These are phyloP conservation scores for Lateolabrax maculatus DNA, from an alignment of 2,797 vertebrate species.

Conservation along the genomic window DNA sequence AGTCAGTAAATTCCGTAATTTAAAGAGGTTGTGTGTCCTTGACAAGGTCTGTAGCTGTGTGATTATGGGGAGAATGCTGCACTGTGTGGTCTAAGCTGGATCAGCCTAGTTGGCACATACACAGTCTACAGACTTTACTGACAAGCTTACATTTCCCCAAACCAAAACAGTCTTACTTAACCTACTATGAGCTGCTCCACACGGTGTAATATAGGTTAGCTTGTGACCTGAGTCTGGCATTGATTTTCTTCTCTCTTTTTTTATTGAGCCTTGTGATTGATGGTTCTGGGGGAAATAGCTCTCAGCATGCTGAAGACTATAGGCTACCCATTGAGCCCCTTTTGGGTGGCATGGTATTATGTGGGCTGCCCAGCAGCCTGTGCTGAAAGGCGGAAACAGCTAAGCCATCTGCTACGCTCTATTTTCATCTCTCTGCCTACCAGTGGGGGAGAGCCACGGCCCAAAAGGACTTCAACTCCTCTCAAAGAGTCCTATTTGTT, in stretches of 20 bases:
- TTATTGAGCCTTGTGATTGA: conserved; percentile 61
- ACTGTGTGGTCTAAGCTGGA: conserved; percentile 63
- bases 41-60: conserved; percentile 58
- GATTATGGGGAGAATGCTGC: conserved; percentile 54
- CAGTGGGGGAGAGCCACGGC: conserved; percentile 54
- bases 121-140: conserved; percentile 51
- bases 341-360: conserved; percentile 73
- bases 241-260: conserved; percentile 34
- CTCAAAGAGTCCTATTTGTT: conserved; percentile 59
- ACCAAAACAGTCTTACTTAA: conserved; percentile 47
- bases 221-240: conserved; percentile 39
- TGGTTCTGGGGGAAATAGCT: conserved; percentile 55
- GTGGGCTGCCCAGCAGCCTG: conserved; percentile 77
- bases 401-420: conserved; percentile 85
- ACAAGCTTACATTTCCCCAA: conserved; percentile 57
- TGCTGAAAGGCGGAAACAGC: conserved; percentile 76
- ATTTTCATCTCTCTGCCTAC: conserved; percentile 81
- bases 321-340: conserved; percentile 62
- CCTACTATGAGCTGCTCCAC: conserved; percentile 41
- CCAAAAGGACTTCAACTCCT: conserved; percentile 60
- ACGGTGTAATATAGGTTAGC: conserved; percentile 35
- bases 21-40: conserved; percentile 56
- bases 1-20: conserved; percentile 54
- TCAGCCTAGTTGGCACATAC: conserved; percentile 57
- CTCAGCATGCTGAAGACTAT: conserved; percentile 63